Percentiles rank a stretch among this genome's conserved stretches.
These are phyloP conservation scores for Sebastes taczanowskii DNA, from an alignment of 2,797 vertebrate species.

Conservation along the genomic window DNA sequence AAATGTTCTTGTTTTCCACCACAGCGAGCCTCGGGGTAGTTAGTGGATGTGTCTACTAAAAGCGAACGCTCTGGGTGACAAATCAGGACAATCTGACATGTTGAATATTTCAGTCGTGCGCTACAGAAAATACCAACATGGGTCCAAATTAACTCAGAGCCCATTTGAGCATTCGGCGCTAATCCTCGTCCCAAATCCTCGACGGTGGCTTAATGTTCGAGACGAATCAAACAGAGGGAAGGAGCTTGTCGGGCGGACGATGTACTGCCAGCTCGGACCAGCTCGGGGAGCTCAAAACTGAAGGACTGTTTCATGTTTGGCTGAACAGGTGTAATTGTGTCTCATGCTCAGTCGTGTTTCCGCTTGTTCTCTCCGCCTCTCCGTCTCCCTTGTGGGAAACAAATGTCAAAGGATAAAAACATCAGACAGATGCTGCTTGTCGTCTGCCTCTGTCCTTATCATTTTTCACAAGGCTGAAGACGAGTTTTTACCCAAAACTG, in stretches of 20 bases:
- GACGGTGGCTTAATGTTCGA: constrained; percentile 42
- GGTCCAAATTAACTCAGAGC: constrained; percentile 48
- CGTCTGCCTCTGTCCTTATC: constrained; percentile 20
- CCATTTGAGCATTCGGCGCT: constrained; percentile 33
- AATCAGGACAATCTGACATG: constrained; percentile 49
- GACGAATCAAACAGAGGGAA: constrained; percentile 38
- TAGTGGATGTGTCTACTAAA: constrained; percentile 10
- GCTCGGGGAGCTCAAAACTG: constrained; percentile 21
- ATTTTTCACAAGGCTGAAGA: constrained; percentile 31
- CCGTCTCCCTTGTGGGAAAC: constrained; percentile 33
- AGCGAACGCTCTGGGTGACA: constrained; percentile 20
- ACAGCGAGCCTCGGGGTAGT: background rate
- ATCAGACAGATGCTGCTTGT: constrained; percentile 42
- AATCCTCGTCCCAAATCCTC: constrained; percentile 69
- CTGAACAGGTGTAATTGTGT: constrained; percentile 73
- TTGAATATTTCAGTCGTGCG: constrained; percentile 38
- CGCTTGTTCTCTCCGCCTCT: constrained; percentile 15
- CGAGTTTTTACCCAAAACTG: background rate
- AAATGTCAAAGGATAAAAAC: constrained; percentile 65
- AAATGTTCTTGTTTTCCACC: constrained; percentile 17
- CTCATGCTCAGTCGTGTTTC: constrained; percentile 61
- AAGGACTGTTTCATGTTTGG: constrained; percentile 58
- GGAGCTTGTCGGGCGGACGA: constrained; percentile 16
- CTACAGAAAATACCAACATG: constrained; percentile 23
- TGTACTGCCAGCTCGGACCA: constrained; percentile 13